A percentile compares a stretch with the other conserved stretches of the same genome.
Conservation (phyloP, 53 echinoderm and acorn worm species). For the Patiria pectinifera region DNA sequence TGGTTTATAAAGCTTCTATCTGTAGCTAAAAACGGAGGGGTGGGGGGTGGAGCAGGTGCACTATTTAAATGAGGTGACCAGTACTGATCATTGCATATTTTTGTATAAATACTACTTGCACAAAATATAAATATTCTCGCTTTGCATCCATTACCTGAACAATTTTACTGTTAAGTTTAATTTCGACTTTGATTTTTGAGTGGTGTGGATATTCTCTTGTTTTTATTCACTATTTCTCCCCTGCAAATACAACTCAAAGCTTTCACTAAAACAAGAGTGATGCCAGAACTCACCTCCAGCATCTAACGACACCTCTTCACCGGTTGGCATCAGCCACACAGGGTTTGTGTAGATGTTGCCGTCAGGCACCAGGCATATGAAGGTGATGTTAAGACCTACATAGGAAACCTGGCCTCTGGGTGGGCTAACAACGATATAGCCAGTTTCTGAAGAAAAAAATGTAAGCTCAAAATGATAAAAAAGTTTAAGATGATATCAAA, state of each 20-base stretch:
- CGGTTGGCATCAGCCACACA: conserved; percentile 77
- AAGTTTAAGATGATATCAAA: neutral
- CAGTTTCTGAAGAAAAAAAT: conserved; percentile 34
- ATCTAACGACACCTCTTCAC: conserved; percentile 37
- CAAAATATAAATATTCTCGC: too few relatives aligned
- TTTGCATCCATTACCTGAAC: too few relatives aligned
- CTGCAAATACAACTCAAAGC: neutral
- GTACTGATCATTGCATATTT: too few relatives aligned
- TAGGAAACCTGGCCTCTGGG: conserved; percentile 73
- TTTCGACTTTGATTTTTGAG: too few relatives aligned
- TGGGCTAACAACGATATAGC: conserved; percentile 72
- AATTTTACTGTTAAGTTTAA: too few relatives aligned
- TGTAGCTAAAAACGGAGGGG: too few relatives aligned
- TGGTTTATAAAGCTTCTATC: too few relatives aligned
- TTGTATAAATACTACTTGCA: too few relatives aligned
- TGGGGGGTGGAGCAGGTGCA: too few relatives aligned
- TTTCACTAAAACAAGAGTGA: neutral
- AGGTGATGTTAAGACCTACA: conserved; percentile 64
- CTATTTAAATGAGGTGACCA: too few relatives aligned
- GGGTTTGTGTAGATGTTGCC: conserved; percentile 68
- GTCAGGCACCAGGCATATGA: conserved; percentile 66
- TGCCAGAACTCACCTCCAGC: conserved; percentile 36
- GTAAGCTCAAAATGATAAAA: neutral
- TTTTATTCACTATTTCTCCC: too few relatives aligned
- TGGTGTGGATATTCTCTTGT: too few relatives aligned